These are phyloP conservation scores for Platysternon megacephalum DNA, from an alignment of 2,113 vertebrate genomes.

Conservation along the genomic window DNA sequence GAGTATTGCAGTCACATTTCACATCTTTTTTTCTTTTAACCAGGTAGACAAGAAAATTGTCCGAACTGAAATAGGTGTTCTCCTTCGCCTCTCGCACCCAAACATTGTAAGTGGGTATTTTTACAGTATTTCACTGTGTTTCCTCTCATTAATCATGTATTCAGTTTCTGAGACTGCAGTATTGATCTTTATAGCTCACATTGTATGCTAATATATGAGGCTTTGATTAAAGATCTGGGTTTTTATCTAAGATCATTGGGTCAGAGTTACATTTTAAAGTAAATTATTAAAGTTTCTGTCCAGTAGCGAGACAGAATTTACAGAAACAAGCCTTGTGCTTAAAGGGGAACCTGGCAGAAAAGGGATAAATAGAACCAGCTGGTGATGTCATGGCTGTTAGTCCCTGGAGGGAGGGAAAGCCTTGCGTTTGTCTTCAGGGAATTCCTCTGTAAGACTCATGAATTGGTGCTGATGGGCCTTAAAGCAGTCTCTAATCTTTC, in stretches of 20 bases:
- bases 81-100: slow-evolving; percentile 90
- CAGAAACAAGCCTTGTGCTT: background rate
- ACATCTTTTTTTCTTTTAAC: slow-evolving; percentile 55
- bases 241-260: background rate
- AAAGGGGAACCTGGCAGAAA: background rate
- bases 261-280: background rate
- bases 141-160: background rate
- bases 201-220: background rate
- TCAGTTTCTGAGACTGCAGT: background rate
- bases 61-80: slow-evolving; percentile 90
- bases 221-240: background rate
- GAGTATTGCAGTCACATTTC: slow-evolving; percentile 9
- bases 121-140: background rate
- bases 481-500: background rate
- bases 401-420: background rate
- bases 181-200: background rate
- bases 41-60: slow-evolving; percentile 94
- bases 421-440: background rate
- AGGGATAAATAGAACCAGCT: background rate
- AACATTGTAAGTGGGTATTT: slow-evolving; percentile 87
- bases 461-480: background rate
- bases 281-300: background rate
- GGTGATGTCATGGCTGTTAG: background rate
- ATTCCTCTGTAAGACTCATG: background rate
- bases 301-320: background rate